These are phyloP conservation scores for Odocoileus virginianus DNA, from an alignment of 2,113 vertebrate species.

Conservation along the genomic window DNA sequence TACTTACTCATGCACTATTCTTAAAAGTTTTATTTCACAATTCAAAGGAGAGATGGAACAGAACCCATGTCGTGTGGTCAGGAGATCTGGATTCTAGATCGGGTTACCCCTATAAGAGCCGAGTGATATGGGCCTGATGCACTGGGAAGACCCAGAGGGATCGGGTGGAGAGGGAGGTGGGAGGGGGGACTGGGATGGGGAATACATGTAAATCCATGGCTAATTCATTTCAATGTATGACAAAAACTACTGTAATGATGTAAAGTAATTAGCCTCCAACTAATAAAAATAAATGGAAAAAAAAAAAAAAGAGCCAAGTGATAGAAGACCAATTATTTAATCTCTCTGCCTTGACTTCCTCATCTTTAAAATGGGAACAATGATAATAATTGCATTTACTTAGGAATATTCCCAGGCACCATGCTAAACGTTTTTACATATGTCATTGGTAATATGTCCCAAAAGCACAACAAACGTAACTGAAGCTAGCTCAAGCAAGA, in stretches of 20 bases:
- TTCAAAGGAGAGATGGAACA: neutral
- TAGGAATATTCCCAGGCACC: no score
- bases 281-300: no score
- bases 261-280: no score
- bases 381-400: neutral
- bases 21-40: neutral
- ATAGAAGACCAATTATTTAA: neutral
- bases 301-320: neutral
- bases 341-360: neutral
- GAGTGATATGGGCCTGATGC: no score
- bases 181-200: no score
- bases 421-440: neutral
- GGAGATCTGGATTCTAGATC: neutral
- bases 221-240: no score
- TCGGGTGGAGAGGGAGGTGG: no score
- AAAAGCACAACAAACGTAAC: neutral
- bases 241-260: no score
- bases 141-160: no score
- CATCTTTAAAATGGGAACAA: neutral
- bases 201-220: no score
- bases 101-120: neutral
- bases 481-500: neutral
- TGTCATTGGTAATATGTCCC: neutral
- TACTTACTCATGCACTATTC: neutral
- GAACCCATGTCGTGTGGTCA: neutral